phyloP scores from a whole-genome alignment of 2,888 invertebrate species.

The Orthosia incerta region DNA sequence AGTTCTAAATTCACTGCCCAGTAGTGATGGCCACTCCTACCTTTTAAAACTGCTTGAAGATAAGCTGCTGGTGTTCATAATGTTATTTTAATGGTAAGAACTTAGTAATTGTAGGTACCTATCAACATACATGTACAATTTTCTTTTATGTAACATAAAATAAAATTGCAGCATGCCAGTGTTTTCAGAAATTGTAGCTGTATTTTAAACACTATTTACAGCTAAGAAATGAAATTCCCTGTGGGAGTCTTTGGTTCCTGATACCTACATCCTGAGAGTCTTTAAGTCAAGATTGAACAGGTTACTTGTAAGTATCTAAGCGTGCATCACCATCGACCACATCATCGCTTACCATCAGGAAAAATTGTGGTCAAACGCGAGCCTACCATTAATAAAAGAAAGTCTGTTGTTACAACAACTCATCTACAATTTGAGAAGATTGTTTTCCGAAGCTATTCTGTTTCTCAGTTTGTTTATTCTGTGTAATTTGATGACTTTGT shows the following conservation, averaged over 20 bases:
- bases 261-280: too few species aligned
- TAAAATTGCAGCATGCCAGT: background rate
- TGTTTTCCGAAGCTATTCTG: slow-evolving; percentile 2
- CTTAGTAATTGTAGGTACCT: background rate
- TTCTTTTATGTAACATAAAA: background rate
- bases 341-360: too few species aligned
- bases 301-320: too few species aligned
- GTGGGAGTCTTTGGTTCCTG: too few species aligned
- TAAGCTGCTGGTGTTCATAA: slow-evolving; percentile 32
- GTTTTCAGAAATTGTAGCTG: background rate
- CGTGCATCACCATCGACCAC: too few species aligned
- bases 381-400: background rate
- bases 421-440: slow-evolving; percentile 16
- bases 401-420: background rate
- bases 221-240: too few species aligned
- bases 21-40: slow-evolving; percentile 11
- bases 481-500: slow-evolving; percentile 58
- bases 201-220: background rate
- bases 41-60: slow-evolving; percentile 21
- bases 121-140: background rate
- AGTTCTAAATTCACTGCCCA: slow-evolving; percentile 39
- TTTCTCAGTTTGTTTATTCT: slow-evolving; percentile 18
- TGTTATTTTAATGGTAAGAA: background rate
- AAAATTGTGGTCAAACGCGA: too few species aligned
- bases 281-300: too few species aligned